Evolutionary conservation across 2,797 vertebrate genomes (phyloP).

Genomic region (Hozukius guyotensis): DNA sequence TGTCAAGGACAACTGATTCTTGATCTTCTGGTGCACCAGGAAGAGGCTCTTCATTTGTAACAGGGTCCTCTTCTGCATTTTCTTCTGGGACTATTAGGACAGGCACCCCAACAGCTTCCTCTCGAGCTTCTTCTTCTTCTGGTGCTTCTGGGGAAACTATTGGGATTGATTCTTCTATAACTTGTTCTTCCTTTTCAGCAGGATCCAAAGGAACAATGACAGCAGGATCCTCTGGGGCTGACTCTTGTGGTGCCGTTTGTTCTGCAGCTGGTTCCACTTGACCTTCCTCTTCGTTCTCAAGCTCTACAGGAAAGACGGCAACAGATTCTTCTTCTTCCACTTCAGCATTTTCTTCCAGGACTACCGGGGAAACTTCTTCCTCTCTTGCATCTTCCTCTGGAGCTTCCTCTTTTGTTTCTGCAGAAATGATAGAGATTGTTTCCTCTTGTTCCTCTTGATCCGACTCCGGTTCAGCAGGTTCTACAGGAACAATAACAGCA

Average conservation of each 20-base stretch:
- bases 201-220: not conserved
- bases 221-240: not conserved
- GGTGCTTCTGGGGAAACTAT: not conserved
- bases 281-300: not conserved
- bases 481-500: not conserved
- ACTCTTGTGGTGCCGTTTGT: not conserved
- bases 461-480: not conserved
- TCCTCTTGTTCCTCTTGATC: not conserved
- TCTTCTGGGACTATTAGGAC: not conserved
- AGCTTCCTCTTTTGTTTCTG: not conserved
- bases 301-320: not conserved
- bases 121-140: not conserved
- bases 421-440: not conserved
- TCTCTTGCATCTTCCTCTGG: not conserved
- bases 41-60: not conserved
- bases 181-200: not conserved
- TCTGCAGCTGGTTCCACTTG: not conserved
- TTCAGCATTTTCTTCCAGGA: not conserved
- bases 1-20: not conserved
- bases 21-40: conserved; percentile 15
- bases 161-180: not conserved
- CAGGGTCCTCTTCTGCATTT: not conserved
- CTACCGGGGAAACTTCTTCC: not conserved
- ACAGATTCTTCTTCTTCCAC: conserved; percentile 12
- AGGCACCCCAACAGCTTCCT: not conserved